Conservation (phyloP, 2,797 vertebrate species). For the Enteromius treurensis region DNA sequence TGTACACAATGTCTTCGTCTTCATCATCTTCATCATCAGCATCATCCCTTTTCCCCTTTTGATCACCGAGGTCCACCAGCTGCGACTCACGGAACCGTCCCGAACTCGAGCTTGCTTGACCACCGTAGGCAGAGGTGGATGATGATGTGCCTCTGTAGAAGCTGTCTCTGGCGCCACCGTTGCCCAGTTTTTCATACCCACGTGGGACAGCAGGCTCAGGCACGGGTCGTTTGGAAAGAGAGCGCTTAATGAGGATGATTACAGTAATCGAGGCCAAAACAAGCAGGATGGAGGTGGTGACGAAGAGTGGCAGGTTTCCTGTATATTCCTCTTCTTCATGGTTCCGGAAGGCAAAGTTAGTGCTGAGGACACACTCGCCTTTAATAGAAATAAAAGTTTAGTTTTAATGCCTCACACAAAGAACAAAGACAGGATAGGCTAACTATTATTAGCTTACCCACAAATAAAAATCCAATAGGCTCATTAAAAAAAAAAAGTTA, state of each 20-base stretch:
- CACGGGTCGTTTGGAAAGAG: constrained; percentile 71
- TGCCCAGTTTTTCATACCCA: constrained; percentile 85
- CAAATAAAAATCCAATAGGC: neutral
- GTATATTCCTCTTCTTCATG: constrained; percentile 47
- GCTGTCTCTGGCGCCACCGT: constrained; percentile 60
- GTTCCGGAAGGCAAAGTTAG: constrained; percentile 69
- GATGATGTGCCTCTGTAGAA: constrained; percentile 68
- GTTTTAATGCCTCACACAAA: neutral
- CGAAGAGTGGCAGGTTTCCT: constrained; percentile 80
- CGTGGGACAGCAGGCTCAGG: constrained; percentile 67
- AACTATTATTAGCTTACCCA: neutral
- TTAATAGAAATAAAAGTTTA: constrained; percentile 31
- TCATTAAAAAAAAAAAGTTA: neutral
- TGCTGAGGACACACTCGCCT: constrained; percentile 87
- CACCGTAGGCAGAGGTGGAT: constrained; percentile 62
- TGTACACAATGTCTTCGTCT: constrained; percentile 94
- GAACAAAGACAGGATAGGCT: neutral
- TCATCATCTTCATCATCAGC: constrained; percentile 74
- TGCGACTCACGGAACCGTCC: constrained; percentile 78
- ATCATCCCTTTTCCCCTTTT: constrained; percentile 51
- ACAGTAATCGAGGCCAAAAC: constrained; percentile 76
- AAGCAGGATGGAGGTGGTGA: constrained; percentile 80
- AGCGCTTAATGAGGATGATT: constrained; percentile 78
- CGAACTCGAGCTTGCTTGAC: constrained; percentile 65
- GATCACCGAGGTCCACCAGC: constrained; percentile 82